Evolutionary conservation across 2,888 invertebrate species (phyloP), one percentile per base, ranked within the genome.

Genomic region (Eristalis arbustorum): DNA sequence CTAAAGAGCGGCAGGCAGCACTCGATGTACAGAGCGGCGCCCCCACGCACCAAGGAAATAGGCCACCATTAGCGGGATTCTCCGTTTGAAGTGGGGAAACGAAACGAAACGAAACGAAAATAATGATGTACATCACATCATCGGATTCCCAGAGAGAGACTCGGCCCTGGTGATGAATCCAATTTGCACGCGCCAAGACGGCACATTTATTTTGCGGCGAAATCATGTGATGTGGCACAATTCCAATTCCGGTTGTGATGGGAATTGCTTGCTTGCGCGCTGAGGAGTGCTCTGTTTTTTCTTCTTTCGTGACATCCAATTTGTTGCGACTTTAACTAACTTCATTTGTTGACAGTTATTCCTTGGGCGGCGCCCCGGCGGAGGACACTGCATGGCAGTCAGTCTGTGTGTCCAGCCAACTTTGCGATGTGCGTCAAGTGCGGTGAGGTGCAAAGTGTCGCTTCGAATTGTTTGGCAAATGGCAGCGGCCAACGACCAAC

Each of bases 111-210:
- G n/a, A n/a, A n/a, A n/a, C 18, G n/a, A 69, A 49, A 77, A 56
- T 77, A 71, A 77, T 71, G 69, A 71, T 59, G 77, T 63, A 37
- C 62, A 64, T n/a, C n/a, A n/a, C n/a, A n/a, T 64, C 40, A 64
- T 61, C 63, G 69, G 63, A 77, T 63, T 63, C 25, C n/a, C 42
- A 4, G 14, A 10, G 34, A 56, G 57, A 56, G 57, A 69, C 37
- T 64, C 37, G 63, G 63, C 63, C 10, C 31, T 28, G 6, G 69
- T 63, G 40, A 77, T 59, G 69, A 57, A 71, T 64, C 64, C 57
- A 71, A 77, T 77, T 77, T 63, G 64, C 57, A 71, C 56, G 57
- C 69, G 57, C 62, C 23, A 57, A 37, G 8, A 59, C 61, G 49
- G 49, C 49, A 18, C 49, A 49, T 49, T 49, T 49, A 18, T 77